Base-by-base conservation (phyloP, 2,888 invertebrate genomes). In the Caenorhabditis macrosperma region DNA sequence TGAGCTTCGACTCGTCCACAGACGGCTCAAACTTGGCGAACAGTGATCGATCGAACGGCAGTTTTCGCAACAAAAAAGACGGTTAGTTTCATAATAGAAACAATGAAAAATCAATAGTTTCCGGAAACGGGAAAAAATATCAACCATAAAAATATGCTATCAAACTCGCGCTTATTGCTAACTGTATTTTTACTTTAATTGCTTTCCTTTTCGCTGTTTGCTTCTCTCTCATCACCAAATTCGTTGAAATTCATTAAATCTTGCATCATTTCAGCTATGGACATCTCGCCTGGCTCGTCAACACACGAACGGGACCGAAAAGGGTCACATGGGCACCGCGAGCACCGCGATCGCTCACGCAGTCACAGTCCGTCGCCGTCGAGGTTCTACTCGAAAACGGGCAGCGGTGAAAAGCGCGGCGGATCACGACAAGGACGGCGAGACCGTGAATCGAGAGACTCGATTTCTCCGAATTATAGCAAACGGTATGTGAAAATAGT, bases 271-370 rank as follows among this genome's bases (percentile, higher is more conserved):
- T 57, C 72, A 72, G 72, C 57, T 55, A 78, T 78, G 77, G 77
- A 78, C 6, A 66, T 60, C 10, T 78, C 77, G 46, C 77, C 77
- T 7, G 64, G 69, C 60, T 78, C 77, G 12, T 69, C 77, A 7
- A 30, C 50, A 15, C 57, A 59, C 17, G 71, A 71, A 35, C 24
- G 59, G 59, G 78, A 78, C 20, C 22, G 67, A 26, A 60, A 55
- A 60, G 61, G 63, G 2, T 63, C 63, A n/a, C 20, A 63, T 26
- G 24, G 52, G 1, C 64, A 71, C 24, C 64, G 77, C 24, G 76
- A 76, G 10, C 50, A 71, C 38, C 69, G 77, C 5, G 77, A 77
- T 50, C 61, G 76, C 6, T 55, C 68, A 0, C 61, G 69, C 15
- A 78, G 69, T 26, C 68, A 50, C 52, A 78, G 78, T 55, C 66